Evolutionary conservation across 2,888 invertebrate genomes (phyloP), one percentile per base, ranked within the genome.

Genomic region (Endomychus coccineus): DNA sequence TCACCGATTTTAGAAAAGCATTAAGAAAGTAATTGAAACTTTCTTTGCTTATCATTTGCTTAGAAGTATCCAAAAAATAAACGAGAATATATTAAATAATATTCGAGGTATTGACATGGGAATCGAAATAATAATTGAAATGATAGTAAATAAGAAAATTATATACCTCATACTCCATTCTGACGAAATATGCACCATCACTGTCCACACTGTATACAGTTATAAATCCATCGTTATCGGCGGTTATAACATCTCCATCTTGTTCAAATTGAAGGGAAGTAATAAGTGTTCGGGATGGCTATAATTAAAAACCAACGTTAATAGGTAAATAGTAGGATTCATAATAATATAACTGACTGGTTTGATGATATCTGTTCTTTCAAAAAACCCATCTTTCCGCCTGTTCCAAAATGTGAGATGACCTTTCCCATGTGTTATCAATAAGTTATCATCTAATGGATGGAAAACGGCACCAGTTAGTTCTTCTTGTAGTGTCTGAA

Each of bases 401-500:
- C 90, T 73, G 54, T 88, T 90, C 92, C 92, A 94, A 64, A 92
- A 91, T 0, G 90, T 87, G 44, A 94, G 67, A 60, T 92, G 91
- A 1, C 89, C 89, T 49, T 86, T 84, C 2, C 94, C 94, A 56
- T 88, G 89, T 0, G 91, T 92, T 46, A 94, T 87, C 42, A 92
- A 76, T 14, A 91, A 73, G 63, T 89, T 90, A 59, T 92, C 90
- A 57, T 92, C 92, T 16, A 87, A 70, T 0, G 92, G 91, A 64
- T 92, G 92, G 64, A 94, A 94, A 1, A 83, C 83, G 0, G 89
- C 89, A 0, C 90, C 89, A 0, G 84, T 84, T 25, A 94, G 68
- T 51, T 88, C 85, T 62, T 91, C 90, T 71, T 87, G 87, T 19
- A 89, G 71, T 9, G 36, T 37, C 36, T 37, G 21, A 10, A 12